Conservation (phyloP, 2,113 vertebrate species). For the Terrapene triunguis region DNA sequence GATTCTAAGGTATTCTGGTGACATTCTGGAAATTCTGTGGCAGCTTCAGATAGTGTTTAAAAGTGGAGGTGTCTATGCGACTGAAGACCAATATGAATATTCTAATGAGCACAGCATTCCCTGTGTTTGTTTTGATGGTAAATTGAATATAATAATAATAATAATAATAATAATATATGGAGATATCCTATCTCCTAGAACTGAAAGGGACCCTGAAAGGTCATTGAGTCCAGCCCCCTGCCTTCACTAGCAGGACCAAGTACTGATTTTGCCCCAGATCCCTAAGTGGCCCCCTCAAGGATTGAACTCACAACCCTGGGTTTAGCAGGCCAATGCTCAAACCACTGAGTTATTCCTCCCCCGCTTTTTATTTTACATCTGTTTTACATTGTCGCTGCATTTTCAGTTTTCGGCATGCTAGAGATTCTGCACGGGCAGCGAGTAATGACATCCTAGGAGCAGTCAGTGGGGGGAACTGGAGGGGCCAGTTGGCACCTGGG, state of each 20-base stretch:
- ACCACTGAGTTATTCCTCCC: too few relatives aligned
- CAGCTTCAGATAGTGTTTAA: neutral
- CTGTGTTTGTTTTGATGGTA: neutral
- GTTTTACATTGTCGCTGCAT: neutral
- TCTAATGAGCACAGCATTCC: neutral
- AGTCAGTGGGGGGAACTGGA: neutral
- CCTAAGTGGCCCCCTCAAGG: too few relatives aligned
- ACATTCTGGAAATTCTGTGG: neutral
- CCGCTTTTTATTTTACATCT: neutral
- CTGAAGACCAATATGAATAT: neutral
- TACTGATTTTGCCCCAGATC: too few relatives aligned
- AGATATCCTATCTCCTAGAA: too few relatives aligned
- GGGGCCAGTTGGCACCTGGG: neutral
- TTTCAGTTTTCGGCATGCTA: neutral
- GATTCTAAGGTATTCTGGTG: neutral
- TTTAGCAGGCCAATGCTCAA: too few relatives aligned
- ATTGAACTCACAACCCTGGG: too few relatives aligned
- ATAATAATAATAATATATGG: too few relatives aligned
- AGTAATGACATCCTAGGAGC: rapidly evolving
- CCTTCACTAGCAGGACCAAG: too few relatives aligned
- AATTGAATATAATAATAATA: neutral
- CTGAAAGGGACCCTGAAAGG: too few relatives aligned
- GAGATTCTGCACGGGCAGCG: neutral
- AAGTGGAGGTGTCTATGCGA: neutral
- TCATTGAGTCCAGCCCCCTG: too few relatives aligned